Percentiles rank a stretch among this genome's conserved stretches.
Evolutionary conservation across 2,797 vertebrate species (phyloP).

Genomic region (Aphelocoma californica): DNA sequence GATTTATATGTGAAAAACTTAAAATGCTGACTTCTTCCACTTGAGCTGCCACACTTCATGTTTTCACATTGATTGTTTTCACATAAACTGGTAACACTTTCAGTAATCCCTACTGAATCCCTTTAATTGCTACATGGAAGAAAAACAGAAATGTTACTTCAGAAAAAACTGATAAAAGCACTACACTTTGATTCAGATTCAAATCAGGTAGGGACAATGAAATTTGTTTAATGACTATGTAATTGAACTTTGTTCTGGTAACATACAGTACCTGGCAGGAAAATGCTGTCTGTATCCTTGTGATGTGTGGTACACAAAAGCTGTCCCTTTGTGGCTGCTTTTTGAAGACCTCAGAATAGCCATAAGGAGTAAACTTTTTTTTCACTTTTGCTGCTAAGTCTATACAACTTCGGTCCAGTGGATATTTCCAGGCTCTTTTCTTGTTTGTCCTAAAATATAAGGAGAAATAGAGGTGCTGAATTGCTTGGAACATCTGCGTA

Average conservation of each 20-base stretch:
- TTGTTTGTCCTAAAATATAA: not conserved
- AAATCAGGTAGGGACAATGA: not conserved
- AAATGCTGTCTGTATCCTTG: not conserved
- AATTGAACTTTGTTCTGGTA: not conserved
- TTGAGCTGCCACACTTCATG: not conserved
- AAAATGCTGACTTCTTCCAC: not conserved
- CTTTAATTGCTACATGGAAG: not conserved
- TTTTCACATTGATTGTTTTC: not conserved
- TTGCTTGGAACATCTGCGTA: not conserved
- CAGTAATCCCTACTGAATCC: not conserved
- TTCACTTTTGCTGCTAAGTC: not conserved
- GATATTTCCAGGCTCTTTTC: not conserved
- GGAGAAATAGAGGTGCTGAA: not conserved
- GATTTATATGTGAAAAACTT: not conserved
- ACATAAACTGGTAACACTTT: not conserved
- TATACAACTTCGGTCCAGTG: not conserved
- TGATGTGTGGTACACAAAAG: not conserved
- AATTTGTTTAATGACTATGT: not conserved
- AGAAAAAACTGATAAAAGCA: not conserved
- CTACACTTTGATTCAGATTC: accelerated
- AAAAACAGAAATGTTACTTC: not conserved
- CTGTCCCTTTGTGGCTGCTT: not conserved
- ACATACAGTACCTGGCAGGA: not conserved
- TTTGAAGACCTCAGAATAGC: not conserved
- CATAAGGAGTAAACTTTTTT: not conserved